Base-by-base conservation (phyloP, 2,888 invertebrate genomes). In the Plemyria rubiginata region DNA sequence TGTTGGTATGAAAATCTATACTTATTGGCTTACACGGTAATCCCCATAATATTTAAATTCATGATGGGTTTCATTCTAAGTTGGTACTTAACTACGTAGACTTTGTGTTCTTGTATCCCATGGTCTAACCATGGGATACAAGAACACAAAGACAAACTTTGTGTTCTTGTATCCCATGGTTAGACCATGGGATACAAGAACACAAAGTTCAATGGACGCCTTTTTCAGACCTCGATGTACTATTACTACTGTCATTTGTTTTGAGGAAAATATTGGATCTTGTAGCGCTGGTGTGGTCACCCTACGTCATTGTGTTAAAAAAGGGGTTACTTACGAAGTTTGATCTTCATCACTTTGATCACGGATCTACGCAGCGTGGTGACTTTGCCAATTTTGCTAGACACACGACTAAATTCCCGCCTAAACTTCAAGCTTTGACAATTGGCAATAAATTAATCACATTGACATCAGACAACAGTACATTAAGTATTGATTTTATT, bases 271-370 rank as follows among this genome's bases (percentile, higher is more conserved):
- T 38, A 15, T 40, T 49, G 9, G 12, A 54, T 28, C 12, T n/a
- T 51, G 11, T 36, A 32, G n/a, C 9, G 22, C 22, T 41, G 51
- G 6, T 38, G 22, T 41, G 51, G 6, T 38, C 13, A 9, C 28
- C 0, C n/a, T 5, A 15, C 38, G 22, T 45, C 55, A 22, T 50
- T 51, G 4, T n/a, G 11, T 46, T 43, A 58, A 15, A 36, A 36
- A 2, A 38, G 56, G 7, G 12, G 69, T 52, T 79, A 88, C 92
- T 92, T 73, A 92, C 92, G 92, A 84, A 92, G 80, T 85, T 92
- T 92, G 77, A 92, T 92, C 86, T 92, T 92, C 92, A 92, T 92
- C 78, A 92, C 92, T 87, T 90, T 91, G 75, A 92, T 92, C 84
- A 92, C 90, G 71, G 92, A 92, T 77, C 82, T 92, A 75, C 87